phyloP scores from a whole-genome alignment of 2,888 invertebrate genomes.

The Tachina grossa region DNA sequence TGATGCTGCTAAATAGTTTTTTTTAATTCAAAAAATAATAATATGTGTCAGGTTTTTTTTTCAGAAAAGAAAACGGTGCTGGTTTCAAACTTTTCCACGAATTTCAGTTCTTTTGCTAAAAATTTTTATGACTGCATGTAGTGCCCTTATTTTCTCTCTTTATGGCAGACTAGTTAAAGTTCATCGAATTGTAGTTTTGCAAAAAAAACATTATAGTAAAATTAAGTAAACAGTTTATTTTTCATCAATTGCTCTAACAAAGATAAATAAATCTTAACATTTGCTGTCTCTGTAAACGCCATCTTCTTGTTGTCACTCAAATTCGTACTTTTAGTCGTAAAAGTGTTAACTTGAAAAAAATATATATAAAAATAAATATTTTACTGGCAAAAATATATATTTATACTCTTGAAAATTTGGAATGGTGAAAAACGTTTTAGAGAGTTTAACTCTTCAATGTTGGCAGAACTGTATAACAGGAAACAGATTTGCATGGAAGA shows the following conservation, averaged over 20 bases:
- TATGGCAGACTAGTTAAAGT: background rate
- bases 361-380: background rate
- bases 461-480: background rate
- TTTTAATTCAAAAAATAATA: too few species aligned
- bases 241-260: constrained; percentile 15
- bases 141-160: background rate
- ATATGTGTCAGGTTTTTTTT: too few species aligned
- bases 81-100: too few species aligned
- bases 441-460: constrained; percentile 14
- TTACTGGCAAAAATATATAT: constrained; percentile 5
- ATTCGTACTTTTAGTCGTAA: background rate
- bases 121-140: background rate
- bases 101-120: background rate
- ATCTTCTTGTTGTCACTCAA: background rate
- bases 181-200: constrained; percentile 14
- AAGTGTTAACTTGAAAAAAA: constrained; percentile 30
- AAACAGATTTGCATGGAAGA: constrained; percentile 8
- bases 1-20: too few species aligned
- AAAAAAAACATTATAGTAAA: constrained; percentile 6
- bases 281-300: constrained; percentile 4
- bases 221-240: constrained; percentile 43
- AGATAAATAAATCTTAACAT: constrained; percentile 41
- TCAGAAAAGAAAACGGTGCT: too few species aligned
- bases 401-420: background rate
- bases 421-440: background rate